These are phyloP conservation scores for Drosophila ficusphila DNA, from an alignment of 1,140 invertebrate genomes.

Conservation along the genomic window DNA sequence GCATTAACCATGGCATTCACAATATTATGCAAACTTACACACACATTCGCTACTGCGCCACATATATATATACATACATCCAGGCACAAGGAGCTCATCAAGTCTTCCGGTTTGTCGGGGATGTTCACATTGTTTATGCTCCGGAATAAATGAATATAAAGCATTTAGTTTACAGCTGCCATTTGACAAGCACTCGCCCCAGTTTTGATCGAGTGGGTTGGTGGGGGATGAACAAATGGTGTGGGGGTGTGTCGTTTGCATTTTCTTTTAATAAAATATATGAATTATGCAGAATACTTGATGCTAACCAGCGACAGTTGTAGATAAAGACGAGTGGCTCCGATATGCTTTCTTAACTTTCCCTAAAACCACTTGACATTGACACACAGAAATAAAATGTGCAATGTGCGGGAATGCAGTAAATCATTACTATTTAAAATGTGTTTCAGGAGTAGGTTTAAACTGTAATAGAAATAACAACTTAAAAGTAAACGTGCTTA, in stretches of 20 bases:
- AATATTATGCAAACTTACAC: slow-evolving; percentile 45
- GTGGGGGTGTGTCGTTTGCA: slow-evolving; percentile 36
- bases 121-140: slow-evolving; percentile 49
- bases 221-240: neutral
- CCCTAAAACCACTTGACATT: slow-evolving; percentile 19
- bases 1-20: slow-evolving; percentile 49
- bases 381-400: slow-evolving; percentile 8
- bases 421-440: no score
- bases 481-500: no score
- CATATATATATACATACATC: slow-evolving; percentile 5
- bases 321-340: slow-evolving; percentile 8
- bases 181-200: slow-evolving; percentile 59
- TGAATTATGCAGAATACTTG: slow-evolving; percentile 68
- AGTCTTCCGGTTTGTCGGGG: slow-evolving; percentile 43
- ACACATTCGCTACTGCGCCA: slow-evolving; percentile 12
- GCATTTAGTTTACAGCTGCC: slow-evolving; percentile 67
- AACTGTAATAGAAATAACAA: no score
- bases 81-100: slow-evolving; percentile 26
- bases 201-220: slow-evolving; percentile 10
- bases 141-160: slow-evolving; percentile 74
- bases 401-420: neutral
- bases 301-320: slow-evolving; percentile 11
- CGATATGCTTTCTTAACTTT: slow-evolving; percentile 18
- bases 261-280: slow-evolving; percentile 66
- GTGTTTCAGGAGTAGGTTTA: no score